Evolutionary conservation across 2,888 invertebrate species (phyloP).

Genomic region (Sycophila texana): DNA sequence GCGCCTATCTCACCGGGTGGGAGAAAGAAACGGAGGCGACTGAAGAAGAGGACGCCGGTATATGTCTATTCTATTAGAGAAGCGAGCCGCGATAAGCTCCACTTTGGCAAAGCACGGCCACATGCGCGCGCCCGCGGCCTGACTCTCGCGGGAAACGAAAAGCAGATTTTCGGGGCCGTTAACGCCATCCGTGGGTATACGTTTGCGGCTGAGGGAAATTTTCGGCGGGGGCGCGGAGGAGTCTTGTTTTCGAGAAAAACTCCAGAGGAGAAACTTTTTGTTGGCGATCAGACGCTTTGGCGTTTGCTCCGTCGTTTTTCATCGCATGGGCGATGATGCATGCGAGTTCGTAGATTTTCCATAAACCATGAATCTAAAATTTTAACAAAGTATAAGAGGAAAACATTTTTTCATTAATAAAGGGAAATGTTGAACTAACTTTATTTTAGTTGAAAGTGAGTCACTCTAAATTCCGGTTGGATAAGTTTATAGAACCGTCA

Average conservation of each 20-base stretch:
- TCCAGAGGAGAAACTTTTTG: slow-evolving; percentile 30
- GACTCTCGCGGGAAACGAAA: slow-evolving; percentile 50
- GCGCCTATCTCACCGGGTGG: background rate
- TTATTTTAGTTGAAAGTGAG: too few relatives aligned
- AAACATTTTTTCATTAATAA: too few relatives aligned
- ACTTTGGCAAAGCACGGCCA: slow-evolving; percentile 63
- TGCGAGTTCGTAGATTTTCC: slow-evolving; percentile 6
- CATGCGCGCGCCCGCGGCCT: slow-evolving; percentile 4
- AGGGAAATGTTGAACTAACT: too few relatives aligned
- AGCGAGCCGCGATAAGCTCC: slow-evolving; percentile 69
- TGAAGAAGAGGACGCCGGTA: slow-evolving; percentile 36
- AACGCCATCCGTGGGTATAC: slow-evolving; percentile 15
- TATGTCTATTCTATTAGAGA: slow-evolving; percentile 69
- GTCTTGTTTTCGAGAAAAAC: slow-evolving; percentile 42
- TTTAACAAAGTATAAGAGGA: background rate
- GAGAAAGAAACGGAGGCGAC: slow-evolving; percentile 39
- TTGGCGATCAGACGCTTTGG: slow-evolving; percentile 10
- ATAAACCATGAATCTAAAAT: slow-evolving; percentile 2
- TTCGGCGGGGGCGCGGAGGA: background rate
- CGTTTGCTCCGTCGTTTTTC: slow-evolving; percentile 21
- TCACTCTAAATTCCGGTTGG: too few relatives aligned
- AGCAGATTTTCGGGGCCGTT: slow-evolving; percentile 55
- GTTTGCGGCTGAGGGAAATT: background rate
- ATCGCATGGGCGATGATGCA: slow-evolving; percentile 1
- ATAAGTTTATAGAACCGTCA: background rate